phyloP scores from a whole-genome alignment of 2,113 vertebrate species.

The Pachyramphus minor region DNA sequence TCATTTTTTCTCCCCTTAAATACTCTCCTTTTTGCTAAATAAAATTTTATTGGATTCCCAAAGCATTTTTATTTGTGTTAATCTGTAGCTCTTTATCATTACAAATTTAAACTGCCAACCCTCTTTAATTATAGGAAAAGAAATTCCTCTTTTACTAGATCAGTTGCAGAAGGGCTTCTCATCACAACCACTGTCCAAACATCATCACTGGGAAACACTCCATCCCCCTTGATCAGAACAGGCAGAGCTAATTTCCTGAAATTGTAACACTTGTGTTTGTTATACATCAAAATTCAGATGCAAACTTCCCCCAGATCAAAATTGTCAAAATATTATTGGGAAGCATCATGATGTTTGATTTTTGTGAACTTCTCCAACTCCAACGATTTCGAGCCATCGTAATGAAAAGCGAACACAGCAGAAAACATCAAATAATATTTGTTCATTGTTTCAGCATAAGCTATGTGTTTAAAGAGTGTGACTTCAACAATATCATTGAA shows the following conservation, averaged over 20 bases:
- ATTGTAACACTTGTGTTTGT: neutral
- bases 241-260: neutral
- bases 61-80: neutral
- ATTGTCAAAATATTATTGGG: neutral
- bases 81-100: neutral
- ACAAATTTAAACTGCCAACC: neutral
- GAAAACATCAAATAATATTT: slow-evolving; percentile 30
- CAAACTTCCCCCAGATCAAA: neutral
- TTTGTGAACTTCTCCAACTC: slow-evolving; percentile 15
- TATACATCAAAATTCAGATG: slow-evolving; percentile 1
- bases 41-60: neutral
- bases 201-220: neutral
- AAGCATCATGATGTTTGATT: neutral
- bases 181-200: neutral
- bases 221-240: neutral
- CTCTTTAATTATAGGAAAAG: neutral
- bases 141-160: neutral
- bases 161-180: slow-evolving; percentile 1
- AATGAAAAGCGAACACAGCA: neutral
- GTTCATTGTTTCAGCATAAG: slow-evolving; percentile 15
- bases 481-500: slow-evolving; percentile 12
- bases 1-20: neutral
- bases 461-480: slow-evolving; percentile 35
- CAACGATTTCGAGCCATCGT: neutral
- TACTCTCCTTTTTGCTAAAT: neutral